These are phyloP conservation scores for Hydrolagus affinis DNA, from an alignment of 2,113 vertebrate genomes.

Conservation along the genomic window DNA sequence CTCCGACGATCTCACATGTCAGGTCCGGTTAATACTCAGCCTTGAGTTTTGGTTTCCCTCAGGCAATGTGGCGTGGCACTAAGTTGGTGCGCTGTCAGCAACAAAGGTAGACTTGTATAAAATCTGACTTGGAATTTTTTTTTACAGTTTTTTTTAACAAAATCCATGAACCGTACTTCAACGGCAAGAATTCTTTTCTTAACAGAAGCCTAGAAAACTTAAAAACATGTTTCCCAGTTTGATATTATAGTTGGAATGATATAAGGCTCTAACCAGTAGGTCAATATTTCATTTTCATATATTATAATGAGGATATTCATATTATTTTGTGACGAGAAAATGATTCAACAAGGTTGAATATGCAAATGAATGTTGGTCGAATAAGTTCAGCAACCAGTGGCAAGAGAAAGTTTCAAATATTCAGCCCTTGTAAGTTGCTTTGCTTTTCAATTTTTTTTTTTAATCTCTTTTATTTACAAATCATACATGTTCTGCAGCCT, in stretches of 20 bases:
- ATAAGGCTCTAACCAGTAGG: neutral
- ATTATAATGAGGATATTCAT: neutral
- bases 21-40: neutral
- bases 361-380: neutral
- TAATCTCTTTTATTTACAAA: no score
- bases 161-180: neutral
- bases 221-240: neutral
- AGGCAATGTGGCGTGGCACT: neutral
- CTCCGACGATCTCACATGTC: neutral
- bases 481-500: no score
- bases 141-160: neutral
- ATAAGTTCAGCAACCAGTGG: neutral
- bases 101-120: neutral
- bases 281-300: neutral
- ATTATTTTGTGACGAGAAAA: neutral
- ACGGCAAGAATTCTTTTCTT: neutral
- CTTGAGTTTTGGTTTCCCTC: constrained; percentile 5
- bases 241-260: neutral
- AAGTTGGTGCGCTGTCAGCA: neutral
- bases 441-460: neutral
- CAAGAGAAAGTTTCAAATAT: neutral
- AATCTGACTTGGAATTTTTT: constrained; percentile 3
- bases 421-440: neutral
- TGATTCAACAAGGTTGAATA: neutral
- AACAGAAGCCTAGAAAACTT: neutral